phyloP scores from a whole-genome alignment of 2,797 vertebrate genomes.

The Amazona finschi region DNA sequence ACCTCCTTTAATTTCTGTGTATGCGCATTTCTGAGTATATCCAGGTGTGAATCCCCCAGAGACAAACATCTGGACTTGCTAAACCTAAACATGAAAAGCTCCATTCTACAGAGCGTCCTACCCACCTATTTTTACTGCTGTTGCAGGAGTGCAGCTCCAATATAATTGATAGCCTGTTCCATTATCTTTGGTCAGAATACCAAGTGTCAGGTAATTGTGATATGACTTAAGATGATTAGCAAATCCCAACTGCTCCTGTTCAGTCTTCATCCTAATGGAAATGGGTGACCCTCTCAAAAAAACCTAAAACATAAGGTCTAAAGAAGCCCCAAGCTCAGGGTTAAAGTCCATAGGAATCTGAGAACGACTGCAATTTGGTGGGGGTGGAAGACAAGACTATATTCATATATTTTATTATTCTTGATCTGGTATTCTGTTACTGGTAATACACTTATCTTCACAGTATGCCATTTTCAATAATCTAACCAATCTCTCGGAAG shows the following conservation, averaged over 20 bases:
- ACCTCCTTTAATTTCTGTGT: background rate
- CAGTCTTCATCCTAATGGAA: background rate
- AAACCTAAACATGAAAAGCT: background rate
- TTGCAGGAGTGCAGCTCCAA: background rate
- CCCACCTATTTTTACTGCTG: background rate
- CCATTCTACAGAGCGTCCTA: background rate
- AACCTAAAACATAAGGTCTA: background rate
- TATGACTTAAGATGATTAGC: background rate
- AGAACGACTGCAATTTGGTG: background rate
- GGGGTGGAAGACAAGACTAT: background rate
- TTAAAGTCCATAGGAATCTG: background rate
- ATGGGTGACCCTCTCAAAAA: background rate
- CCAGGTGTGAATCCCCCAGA: background rate
- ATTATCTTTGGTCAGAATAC: background rate
- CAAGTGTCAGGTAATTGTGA: background rate
- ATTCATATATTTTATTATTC: background rate
- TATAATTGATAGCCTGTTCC: fast-evolving
- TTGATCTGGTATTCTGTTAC: background rate
- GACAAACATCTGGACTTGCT: background rate
- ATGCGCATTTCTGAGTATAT: background rate
- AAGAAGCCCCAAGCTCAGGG: background rate
- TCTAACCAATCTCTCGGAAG: background rate
- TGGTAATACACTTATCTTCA: background rate
- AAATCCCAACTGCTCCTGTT: background rate
- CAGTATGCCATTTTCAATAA: background rate